Evolutionary conservation across 1,140 invertebrate species (phyloP).

Genomic region (Bactericera cockerelli): DNA sequence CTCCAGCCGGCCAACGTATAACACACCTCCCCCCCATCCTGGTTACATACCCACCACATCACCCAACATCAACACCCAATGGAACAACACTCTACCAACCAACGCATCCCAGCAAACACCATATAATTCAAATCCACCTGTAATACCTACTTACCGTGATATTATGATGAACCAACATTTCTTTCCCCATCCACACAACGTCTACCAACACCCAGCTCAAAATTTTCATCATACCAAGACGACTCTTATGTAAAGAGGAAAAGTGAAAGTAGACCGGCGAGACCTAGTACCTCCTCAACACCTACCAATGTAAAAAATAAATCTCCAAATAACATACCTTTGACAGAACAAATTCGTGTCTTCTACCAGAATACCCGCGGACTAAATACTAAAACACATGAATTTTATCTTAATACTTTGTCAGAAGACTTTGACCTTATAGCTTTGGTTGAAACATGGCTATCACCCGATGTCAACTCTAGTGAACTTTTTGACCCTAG

Average conservation of each 20-base stretch:
- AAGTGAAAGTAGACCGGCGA: background rate
- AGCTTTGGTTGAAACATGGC: constrained; percentile 2
- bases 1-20: no score
- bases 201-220: background rate
- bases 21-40: no score
- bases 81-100: no score
- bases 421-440: constrained; percentile 2
- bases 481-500: background rate
- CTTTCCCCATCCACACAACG: no score
- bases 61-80: no score
- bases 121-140: background rate
- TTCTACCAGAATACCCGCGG: background rate
- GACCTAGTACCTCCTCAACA: background rate
- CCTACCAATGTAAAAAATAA: no score
- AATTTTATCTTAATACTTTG: background rate
- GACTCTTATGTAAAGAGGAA: background rate
- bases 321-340: background rate
- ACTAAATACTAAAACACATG: background rate
- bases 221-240: background rate
- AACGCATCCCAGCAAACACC: no score
- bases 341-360: background rate
- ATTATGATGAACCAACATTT: background rate
- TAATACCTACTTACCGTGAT: background rate
- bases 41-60: no score
- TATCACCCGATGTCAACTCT: background rate